Evolutionary conservation across 1,140 invertebrate genomes (phyloP), one percentile per base, ranked within the genome.

Genomic region (Hylaeus anthracinus): DNA sequence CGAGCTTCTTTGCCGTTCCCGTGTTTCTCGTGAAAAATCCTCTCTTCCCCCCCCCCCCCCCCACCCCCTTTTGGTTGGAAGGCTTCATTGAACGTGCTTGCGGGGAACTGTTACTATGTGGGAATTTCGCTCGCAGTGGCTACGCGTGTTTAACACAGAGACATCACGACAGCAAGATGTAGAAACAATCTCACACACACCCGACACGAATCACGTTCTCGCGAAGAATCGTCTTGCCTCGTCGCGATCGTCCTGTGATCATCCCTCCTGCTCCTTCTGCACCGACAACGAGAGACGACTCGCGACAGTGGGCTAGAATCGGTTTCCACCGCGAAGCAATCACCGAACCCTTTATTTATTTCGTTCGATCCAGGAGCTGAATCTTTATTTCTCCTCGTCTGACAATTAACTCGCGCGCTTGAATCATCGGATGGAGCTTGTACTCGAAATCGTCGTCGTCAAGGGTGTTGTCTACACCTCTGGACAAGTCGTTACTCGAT

Each of bases 11-110:
- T 88, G 84, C 88, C 85, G 82, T 78, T 79, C 61, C 63, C 53
- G 43, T 70, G 69, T 58, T 8, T 60, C 37, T 69, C 65, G 43
- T 69, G 56, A 66, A 55, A 73, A 81, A 58, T 82, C 72, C 83
- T 82, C 81, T 87, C 75, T 86, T 48, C 26, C 26, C 26, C 85
- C 88, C 88, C n/a, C n/a, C n/a, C n/a, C n/a, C n/a, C n/a, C n/a
- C n/a, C n/a, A n/a, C n/a, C n/a, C n/a, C n/a, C n/a, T n/a, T n/a
- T 85, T 90, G 86, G 84, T 79, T 88, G 65, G 48, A 85, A 26
- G 53, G 84, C 85, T 86, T 86, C 43, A 83, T 87, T 88, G 81
- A 87, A 89, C 83, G 87, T 83, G 89, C 89, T 90, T 89, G 86
- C 88, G 88, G 89, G 88, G 8, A 73, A 82, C 71, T 86, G 71